Base-by-base conservation (phyloP, 2,113 vertebrate genomes). In the Colossoma macropomum region DNA sequence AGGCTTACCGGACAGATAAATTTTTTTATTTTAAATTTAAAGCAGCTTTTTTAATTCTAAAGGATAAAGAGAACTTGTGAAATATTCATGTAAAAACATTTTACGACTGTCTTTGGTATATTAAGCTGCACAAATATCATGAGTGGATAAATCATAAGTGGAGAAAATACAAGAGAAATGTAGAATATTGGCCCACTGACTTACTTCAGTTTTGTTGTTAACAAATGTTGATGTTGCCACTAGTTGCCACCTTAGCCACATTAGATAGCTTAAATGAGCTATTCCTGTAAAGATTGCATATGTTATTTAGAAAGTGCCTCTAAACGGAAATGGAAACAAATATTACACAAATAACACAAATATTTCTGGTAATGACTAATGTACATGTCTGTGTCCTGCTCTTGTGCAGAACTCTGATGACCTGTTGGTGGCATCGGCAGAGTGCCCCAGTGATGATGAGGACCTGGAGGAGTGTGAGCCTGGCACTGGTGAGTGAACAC, bases 381-480 rank as follows among this genome's bases (percentile, higher is more conserved):
- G 10, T 12, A 12, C 11, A 9, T 0, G 28, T 27, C 41, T 0
- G 0, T 83, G 77, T 86, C 11, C 32, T 65, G 83, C 75, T 73
- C 81, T 91, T 89, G 91, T 88, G 0, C 93, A 97, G 95, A 98
- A 97, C 93, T 97, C 97, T 10, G 97, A 98, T 82, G 97, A 98
- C 88, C 95, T 98, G 82, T 90, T 98, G 89, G 97, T 98, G 89
- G 97, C 97, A 0, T 98, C 97, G 0, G 97, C 97, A 0, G 97
- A 98, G 93, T 98, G 97, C 88, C 97, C 97, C 5, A 98, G 96
- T 4, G 97, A 98, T n/a, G 97, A 98, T 1, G 97, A 98, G 86
- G 97, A 98, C 92, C 92, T 98, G 88, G 96, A 97, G 89, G 97
- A 98, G 91, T 98, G 97, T 86, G 97, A 98, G 79, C 96, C 96